Percentiles rank a stretch among this genome's conserved stretches.
Evolutionary conservation across 2,113 vertebrate genomes (phyloP).

Genomic region (Bos indicus): DNA sequence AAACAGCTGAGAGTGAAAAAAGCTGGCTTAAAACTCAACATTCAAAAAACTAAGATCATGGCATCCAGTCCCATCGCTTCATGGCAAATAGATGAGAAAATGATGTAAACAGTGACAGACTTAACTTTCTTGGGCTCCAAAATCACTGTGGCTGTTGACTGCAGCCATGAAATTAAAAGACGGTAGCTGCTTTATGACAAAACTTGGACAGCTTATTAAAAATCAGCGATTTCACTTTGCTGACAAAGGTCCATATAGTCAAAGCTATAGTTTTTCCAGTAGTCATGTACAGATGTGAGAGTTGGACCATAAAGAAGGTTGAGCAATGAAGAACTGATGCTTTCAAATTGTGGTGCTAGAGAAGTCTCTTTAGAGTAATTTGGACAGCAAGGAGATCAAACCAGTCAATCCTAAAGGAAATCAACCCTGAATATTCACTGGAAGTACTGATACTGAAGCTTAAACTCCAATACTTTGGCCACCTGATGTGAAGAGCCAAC

Average conservation of each 20-base stretch:
- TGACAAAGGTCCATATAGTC: background rate
- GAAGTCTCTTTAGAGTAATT: background rate
- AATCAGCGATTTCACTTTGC: background rate
- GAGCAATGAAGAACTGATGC: background rate
- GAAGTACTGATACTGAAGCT: background rate
- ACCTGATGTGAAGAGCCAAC: background rate
- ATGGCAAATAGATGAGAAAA: background rate
- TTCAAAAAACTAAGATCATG: background rate
- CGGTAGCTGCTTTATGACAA: background rate
- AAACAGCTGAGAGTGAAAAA: background rate
- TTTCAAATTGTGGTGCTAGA: background rate
- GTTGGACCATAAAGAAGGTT: background rate
- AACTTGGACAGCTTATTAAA: background rate
- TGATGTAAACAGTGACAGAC: background rate
- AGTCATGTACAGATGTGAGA: background rate
- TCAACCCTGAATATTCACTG: background rate
- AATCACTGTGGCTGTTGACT: background rate
- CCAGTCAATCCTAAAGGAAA: background rate
- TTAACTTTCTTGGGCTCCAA: background rate
- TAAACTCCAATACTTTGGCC: background rate
- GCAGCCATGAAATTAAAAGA: background rate
- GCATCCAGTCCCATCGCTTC: background rate
- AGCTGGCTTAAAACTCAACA: background rate
- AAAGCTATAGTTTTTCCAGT: background rate
- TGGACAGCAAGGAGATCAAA: background rate